These are phyloP conservation scores for Aphaenogaster ashmeadi DNA, from an alignment of 1,140 invertebrate species.

Conservation along the genomic window DNA sequence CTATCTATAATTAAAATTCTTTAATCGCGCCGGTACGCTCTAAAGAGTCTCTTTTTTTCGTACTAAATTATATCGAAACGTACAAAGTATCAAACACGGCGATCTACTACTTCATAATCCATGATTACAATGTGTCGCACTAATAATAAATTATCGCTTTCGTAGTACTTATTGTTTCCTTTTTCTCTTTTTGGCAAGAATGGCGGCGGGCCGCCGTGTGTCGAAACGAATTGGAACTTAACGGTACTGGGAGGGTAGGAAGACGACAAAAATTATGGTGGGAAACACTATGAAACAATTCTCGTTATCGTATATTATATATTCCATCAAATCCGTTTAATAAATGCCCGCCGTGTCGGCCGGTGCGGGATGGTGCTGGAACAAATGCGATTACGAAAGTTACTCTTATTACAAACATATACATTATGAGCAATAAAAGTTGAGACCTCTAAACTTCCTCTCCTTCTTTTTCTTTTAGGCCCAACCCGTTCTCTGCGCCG, in stretches of 20 bases:
- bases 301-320: constrained; percentile 56
- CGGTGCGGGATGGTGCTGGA: constrained; percentile 47
- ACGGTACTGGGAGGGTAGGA: constrained; percentile 76
- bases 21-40: constrained; percentile 51
- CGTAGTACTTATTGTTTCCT: constrained; percentile 12
- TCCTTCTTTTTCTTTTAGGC: constrained; percentile 64
- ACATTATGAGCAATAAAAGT: constrained; percentile 84
- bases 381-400: constrained; percentile 80
- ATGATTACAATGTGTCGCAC: constrained; percentile 42
- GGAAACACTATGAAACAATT: constrained; percentile 75
- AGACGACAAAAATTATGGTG: constrained; percentile 83
- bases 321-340: constrained; percentile 72
- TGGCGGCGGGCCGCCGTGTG: constrained; percentile 61
- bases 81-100: constrained; percentile 63
- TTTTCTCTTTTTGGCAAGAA: constrained; percentile 61
- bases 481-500: constrained; percentile 69
- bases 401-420: constrained; percentile 81
- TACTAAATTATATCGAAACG: constrained; percentile 65
- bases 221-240: constrained; percentile 78
- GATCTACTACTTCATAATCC: constrained; percentile 34
- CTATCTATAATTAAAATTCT: constrained; percentile 54
- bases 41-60: constrained; percentile 40
- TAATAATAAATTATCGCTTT: constrained; percentile 56
- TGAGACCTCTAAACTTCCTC: constrained; percentile 78
- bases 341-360: constrained; percentile 71